Evolutionary conservation across 2,113 vertebrate genomes (phyloP).

Genomic region (Myrmecobius fasciatus): DNA sequence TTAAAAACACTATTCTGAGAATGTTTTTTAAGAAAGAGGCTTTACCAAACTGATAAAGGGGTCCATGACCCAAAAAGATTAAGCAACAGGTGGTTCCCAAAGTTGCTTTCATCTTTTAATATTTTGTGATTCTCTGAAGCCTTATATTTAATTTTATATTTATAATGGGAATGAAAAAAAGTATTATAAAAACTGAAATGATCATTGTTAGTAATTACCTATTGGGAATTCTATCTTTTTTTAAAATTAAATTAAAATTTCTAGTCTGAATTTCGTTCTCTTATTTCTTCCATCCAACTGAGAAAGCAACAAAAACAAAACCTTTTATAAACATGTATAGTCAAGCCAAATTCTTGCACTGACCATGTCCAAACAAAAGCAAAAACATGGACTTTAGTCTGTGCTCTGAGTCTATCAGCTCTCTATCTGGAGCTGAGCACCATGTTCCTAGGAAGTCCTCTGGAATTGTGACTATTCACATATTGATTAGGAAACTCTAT

Average conservation of each 20-base stretch:
- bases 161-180: background rate
- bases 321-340: background rate
- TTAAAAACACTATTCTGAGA: background rate
- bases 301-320: background rate
- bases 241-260: background rate
- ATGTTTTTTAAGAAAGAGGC: background rate
- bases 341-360: background rate
- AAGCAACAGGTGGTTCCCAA: background rate
- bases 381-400: background rate
- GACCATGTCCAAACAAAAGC: background rate
- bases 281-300: background rate
- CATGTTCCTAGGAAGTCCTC: background rate
- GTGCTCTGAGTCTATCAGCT: background rate
- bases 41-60: background rate
- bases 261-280: background rate
- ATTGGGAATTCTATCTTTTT: background rate
- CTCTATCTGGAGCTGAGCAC: background rate
- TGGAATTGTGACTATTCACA: background rate
- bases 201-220: background rate
- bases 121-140: background rate
- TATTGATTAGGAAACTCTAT: background rate
- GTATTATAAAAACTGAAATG: background rate
- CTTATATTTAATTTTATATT: background rate
- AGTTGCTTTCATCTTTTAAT: background rate
- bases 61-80: background rate